Evolutionary conservation across 2,888 invertebrate species (phyloP), one percentile per base, ranked within the genome.

Genomic region (Siphlonurus alternatus): DNA sequence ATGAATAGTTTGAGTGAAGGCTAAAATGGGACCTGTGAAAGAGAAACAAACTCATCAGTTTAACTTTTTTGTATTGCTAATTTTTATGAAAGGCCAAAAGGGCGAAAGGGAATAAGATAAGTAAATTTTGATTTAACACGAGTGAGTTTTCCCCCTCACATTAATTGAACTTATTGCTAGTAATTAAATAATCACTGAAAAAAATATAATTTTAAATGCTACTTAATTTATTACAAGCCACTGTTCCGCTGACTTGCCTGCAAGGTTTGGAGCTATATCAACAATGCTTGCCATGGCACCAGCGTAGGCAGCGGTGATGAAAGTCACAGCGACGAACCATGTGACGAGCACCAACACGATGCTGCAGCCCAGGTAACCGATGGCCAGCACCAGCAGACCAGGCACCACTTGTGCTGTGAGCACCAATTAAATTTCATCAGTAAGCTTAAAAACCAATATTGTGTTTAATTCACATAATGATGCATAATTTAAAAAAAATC

Each of bases 241-340:
- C n/a, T n/a, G n/a, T n/a, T n/a, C n/a, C n/a, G 18, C 7, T 23
- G 2, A 67, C 69, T 70, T 71, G 72, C 83, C 88, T 63, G 88
- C 87, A 70, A 85, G 83, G 75, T 88, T 87, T n/a, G 88, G 87
- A 1, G 87, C 86, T 66, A 88, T 84, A 72, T 88, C 88, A 19
- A 88, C 86, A 67, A 87, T 83, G 70, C 83, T 87, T 0, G 87
- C 86, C 84, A 87, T 87, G 2, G 86, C 86, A 53, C 86, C 86
- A 2, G 86, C 86, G 72, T 87, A 86, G 0, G 85, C 81, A 15
- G 86, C 85, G 22, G 86, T 86, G 69, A 87, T 84, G 66, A 86
- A 77, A 15, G 84, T 84, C 2, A 87, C 85, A 23, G 86, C 84
- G 65, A 82, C 73, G 72, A 84, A 86, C 86, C 86, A 87, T 20